Conservation (phyloP, 2,888 invertebrate genomes). For the Ypsolopha scabrella region DNA sequence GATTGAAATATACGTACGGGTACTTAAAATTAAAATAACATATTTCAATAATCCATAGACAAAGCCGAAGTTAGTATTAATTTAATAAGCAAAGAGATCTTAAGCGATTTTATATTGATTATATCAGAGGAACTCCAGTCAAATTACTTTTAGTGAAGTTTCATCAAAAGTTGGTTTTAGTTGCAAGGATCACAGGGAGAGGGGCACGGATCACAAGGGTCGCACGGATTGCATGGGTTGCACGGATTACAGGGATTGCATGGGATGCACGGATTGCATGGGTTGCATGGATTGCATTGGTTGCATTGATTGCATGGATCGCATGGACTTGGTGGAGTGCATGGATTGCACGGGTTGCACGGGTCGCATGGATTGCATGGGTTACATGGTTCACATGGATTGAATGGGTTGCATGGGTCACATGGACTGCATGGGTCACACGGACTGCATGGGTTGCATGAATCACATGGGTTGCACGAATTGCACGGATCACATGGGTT, state of each 20-base stretch:
- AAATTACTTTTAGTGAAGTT: too few relatives aligned
- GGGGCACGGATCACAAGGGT: too few relatives aligned
- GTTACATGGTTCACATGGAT: background rate
- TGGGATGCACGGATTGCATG: conserved; percentile 2
- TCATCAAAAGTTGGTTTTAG: too few relatives aligned
- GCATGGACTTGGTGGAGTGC: background rate
- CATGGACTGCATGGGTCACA: too few relatives aligned
- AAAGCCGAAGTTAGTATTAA: conserved; percentile 5
- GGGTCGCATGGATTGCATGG: conserved; percentile 4
- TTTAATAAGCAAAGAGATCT: conserved; percentile 19
- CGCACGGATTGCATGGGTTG: background rate
- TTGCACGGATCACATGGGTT: too few relatives aligned
- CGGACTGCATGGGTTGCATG: too few relatives aligned
- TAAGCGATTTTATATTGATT: background rate
- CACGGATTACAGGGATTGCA: background rate
- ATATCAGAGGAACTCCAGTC: too few relatives aligned
- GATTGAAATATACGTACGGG: conserved; percentile 27
- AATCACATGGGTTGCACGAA: too few relatives aligned
- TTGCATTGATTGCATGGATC: background rate
- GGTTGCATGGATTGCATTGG: conserved; percentile 1
- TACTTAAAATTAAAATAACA: conserved; percentile 13
- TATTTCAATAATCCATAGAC: background rate
- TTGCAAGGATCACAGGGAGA: too few relatives aligned
- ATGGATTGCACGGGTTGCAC: conserved; percentile 3
- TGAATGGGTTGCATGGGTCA: too few relatives aligned